Evolutionary conservation across 2,888 invertebrate genomes (phyloP), one percentile per base, ranked within the genome.

Genomic region (Leucophenga maculata): DNA sequence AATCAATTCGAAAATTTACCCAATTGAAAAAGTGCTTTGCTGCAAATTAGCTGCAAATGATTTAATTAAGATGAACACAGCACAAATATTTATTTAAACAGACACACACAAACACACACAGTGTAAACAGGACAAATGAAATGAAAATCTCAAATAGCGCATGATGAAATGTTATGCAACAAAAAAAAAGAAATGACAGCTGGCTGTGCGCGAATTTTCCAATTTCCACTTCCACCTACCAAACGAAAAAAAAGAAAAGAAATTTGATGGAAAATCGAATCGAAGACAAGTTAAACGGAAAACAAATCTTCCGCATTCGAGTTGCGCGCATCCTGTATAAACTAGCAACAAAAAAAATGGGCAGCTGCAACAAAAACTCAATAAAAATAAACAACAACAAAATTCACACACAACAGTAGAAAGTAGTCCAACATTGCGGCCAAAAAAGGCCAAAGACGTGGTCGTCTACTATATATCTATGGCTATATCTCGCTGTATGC

Each of bases 81-180:
- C 60, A 55, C 44, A 65, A 64, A 39, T 18, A 60, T 62, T 13
- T 18, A 60, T 62, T 13, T 22, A 50, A 50, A 64, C 13, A 6
- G 57, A 52, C 8, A 57, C 20, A 54, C 65, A 32, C 44, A 57
- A 9, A 69, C 18, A 67, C 26, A 62, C 55, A 60, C 65, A 73
- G 18, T 32, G 6, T 8, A 16, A 60, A 75, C 69, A 66, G 69
- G 64, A 65, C 18, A 54, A 57, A 55, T n/a, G 46, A 70, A 73
- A 69, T 73, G 75, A 75, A 76, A 77, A 70, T 60, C 70, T 67
- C 65, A 77, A 80, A 72, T 75, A 73, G 73, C 73, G 69, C 72
- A 65, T 74, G 76, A 72, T 80, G 67, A 76, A 82, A 77, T 77
- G 78, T 84, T 80, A 82, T 80, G 85, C 78, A 82, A 82, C 72